Evolutionary conservation across 2,113 vertebrate genomes (phyloP), one percentile per base, ranked within the genome.

Genomic region (Corythaeola cristata): DNA sequence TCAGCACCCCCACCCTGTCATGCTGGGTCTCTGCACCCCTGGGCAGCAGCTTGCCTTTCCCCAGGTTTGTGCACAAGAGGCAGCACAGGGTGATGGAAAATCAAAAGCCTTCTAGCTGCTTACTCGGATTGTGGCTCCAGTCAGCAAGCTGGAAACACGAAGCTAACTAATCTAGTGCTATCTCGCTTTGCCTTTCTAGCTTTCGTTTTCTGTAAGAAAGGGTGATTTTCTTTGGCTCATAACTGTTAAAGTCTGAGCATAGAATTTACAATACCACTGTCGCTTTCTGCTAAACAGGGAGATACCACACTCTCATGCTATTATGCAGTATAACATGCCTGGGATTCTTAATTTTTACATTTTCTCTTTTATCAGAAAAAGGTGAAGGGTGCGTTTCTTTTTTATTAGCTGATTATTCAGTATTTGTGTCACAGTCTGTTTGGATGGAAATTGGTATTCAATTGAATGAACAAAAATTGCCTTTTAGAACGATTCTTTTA

Each of bases 351-450:
- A 92, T 97, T 96, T 93, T 92, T 89, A 86, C 76, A 67, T 93
- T 94, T 96, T 90, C 63, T 90, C 63, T 93, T 93, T 77, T 81
- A 86, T 93, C 90, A 96, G 90, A 86, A 93, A 89, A 93, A 55
- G 50, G 83, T 58, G 80, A 90, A 95, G 78, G 68, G 63, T 77
- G 59, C 79, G 69, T 96, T 95, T 90, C 89, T 55, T 80, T 93
- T 94, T 96, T 96, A 95, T 90, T 80, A 93, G 79, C 63, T 86
- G 83, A 86, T 92, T 86, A 96, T 92, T 96, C 94, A 93, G 86
- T 95, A 92, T 96, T 96, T 95, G 89, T 96, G 93, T 93, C 83
- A 24, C 62, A 90, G 72, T 30, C 95, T 93, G 52, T 93, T 84
- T 84, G 79, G 86, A 86, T 77, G 83, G 79, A 88, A 97, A 96